phyloP scores from a whole-genome alignment of 1,140 invertebrate genomes.

The Adelges cooleyi region DNA sequence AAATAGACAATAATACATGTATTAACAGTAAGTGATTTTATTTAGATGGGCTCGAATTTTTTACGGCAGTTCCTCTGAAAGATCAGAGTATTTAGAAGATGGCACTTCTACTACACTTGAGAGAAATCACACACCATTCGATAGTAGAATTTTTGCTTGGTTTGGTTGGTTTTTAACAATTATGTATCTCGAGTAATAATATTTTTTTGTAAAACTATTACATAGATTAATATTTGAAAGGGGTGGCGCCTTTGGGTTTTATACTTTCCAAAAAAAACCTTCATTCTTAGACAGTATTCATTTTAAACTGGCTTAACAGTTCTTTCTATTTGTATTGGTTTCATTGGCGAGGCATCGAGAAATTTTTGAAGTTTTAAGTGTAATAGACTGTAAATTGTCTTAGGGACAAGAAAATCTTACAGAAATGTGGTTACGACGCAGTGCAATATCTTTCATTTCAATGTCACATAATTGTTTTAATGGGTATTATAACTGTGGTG shows the following conservation, averaged over 20 bases:
- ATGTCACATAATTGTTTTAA: slow-evolving; percentile 74
- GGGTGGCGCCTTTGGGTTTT: too few species aligned
- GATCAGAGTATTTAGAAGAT: slow-evolving; percentile 36
- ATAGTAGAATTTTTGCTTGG: slow-evolving; percentile 53
- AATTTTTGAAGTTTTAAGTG: too few species aligned
- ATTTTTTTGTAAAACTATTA: too few species aligned
- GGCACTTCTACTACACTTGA: slow-evolving; percentile 37
- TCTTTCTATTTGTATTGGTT: too few species aligned
- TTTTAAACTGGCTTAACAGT: too few species aligned
- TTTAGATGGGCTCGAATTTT: slow-evolving; percentile 81
- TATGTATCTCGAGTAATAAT: slow-evolving; percentile 50
- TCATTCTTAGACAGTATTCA: too few species aligned
- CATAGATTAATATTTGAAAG: too few species aligned
- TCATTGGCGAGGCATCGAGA: too few species aligned
- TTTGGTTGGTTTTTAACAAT: slow-evolving; percentile 52
- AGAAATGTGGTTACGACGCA: slow-evolving; percentile 82
- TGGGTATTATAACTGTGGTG: slow-evolving; percentile 63
- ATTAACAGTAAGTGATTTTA: slow-evolving; percentile 1
- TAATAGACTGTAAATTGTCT: too few species aligned
- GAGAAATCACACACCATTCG: slow-evolving; percentile 39
- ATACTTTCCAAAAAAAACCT: too few species aligned
- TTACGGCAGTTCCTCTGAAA: slow-evolving; percentile 58
- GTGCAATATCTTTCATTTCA: slow-evolving; percentile 89
- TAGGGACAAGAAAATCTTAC: slow-evolving; percentile 70
- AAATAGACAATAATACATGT: neutral